Base-by-base conservation (phyloP, 2,888 invertebrate species). In the Trichogramma dendrolimi region DNA sequence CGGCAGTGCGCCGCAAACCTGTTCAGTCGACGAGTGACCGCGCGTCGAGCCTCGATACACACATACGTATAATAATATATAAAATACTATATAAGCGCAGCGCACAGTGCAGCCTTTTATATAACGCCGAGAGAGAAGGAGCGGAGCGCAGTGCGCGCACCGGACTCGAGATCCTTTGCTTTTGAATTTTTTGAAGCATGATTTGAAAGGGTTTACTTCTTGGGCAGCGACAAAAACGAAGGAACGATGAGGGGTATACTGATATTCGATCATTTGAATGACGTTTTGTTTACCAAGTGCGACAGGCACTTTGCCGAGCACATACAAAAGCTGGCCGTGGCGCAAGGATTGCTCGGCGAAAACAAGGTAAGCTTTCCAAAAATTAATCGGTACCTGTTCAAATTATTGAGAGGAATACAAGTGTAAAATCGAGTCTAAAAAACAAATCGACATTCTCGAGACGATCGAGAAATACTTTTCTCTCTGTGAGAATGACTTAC, bases 241-340 rank as follows among this genome's bases (percentile, higher is more conserved):
- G 27, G 27, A 27, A 27, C 27, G 62, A 90, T 90, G 89, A 86
- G 85, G 74, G 87, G 87, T 10, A 82, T 86, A 66, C 77, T 90
- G 64, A 84, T 90, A 67, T 89, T 90, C 72, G 87, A 90, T 75
- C 85, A 85, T 73, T 82, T 88, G 14, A 89, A 89, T 72, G 88
- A 89, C 79, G 82, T 89, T 49, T 77, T 89, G 11, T 90, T 86
- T 79, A 83, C 85, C 51, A 87, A 89, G 79, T 87, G 87, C 80
- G 85, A 89, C 72, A 81, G 81, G 14, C 79, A 83, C 68, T 89
- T 90, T 74, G 80, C 82, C 0, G 72, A 74, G 55, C 85, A 85
- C 69, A 80, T 85, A 48, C 78, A 81, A 58, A 80, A 80, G 64
- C 72, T 84, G 63, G 85, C 83, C 3, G 76, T 74, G 64, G 77